Base-by-base conservation (phyloP, 2,888 invertebrate genomes). In the Agrochola lota region DNA sequence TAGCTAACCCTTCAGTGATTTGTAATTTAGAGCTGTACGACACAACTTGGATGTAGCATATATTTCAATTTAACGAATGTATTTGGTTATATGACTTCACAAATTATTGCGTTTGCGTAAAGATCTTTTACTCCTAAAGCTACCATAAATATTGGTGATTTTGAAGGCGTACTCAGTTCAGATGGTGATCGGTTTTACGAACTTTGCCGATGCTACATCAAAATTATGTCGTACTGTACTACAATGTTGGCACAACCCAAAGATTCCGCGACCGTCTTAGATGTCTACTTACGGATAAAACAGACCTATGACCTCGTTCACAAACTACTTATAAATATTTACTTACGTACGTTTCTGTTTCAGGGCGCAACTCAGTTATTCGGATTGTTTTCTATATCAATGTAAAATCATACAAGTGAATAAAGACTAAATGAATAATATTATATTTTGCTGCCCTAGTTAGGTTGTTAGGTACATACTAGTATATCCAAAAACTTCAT, bases 391-490 rank as follows among this genome's bases (percentile, higher is more conserved):
- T 88, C 77, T 89, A 85, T 86, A 81, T 85, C 82, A 87, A 86
- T 87, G 85, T 86, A 86, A 94, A 95, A 94, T 95, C 91, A 82
- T 81, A 87, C 93, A 94, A 95, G 95, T 95, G 94, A 89, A 89
- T 94, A 94, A 93, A 95, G 95, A 94, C 94, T 93, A 94, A 90
- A 90, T 89, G 89, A 89, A 87, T 83, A 55, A 71, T 91, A 90
- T 88, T 88, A 89, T 90, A 88, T 81, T 87, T 85, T 88, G 81
- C 87, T 88, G 86, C 82, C 87, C 90, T 94, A 94, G 92, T 94
- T 94, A 93, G 92, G 91, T 91, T 92, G 85, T 88, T 92, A 92
- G 91, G 90, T 92, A 91, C 89, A 90, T 92, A 90, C 85, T 87
- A 87, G 88, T 86, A 88, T 91, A 90, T 88, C 90, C 89, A 91